Conservation (phyloP, 2,113 vertebrate genomes). For the Merops nubicus region DNA sequence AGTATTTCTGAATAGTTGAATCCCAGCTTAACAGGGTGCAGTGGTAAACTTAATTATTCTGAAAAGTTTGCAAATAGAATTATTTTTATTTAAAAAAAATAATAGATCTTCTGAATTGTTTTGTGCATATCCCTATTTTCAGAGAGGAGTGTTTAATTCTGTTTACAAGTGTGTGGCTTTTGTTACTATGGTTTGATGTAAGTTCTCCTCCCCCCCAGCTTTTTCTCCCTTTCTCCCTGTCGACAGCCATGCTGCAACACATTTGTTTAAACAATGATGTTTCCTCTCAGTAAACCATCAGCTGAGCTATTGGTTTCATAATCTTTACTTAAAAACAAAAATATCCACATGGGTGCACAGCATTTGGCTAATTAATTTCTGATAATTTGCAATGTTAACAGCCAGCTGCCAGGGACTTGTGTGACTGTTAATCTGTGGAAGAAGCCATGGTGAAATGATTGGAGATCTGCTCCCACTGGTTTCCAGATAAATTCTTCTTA, state of each 20-base stretch:
- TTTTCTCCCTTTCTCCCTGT: neutral
- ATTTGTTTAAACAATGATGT: neutral
- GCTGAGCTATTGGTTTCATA: constrained; percentile 13
- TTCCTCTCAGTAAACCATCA: constrained; percentile 27
- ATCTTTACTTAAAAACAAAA: constrained; percentile 61
- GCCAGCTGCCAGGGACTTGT: constrained; percentile 48
- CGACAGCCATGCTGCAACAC: neutral
- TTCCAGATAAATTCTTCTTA: constrained; percentile 69
- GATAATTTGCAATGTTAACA: constrained; percentile 41
- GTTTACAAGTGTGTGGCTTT: constrained; percentile 36
- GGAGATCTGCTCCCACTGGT: constrained; percentile 63
- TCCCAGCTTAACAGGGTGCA: neutral
- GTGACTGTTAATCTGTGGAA: constrained; percentile 41
- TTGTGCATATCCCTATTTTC: neutral
- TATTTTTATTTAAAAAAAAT: neutral
- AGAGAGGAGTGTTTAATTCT: neutral
- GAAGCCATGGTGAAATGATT: constrained; percentile 35
- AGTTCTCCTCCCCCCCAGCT: neutral
- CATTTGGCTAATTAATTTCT: constrained; percentile 67
- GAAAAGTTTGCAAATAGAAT: neutral
- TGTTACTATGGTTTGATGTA: neutral
- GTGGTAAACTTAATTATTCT: neutral
- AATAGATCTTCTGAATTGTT: neutral
- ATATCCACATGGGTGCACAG: constrained; percentile 62
- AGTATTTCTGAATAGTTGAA: neutral